These are phyloP conservation scores for Drosophila kuntzei DNA, from an alignment of 2,888 invertebrate species.

Conservation along the genomic window DNA sequence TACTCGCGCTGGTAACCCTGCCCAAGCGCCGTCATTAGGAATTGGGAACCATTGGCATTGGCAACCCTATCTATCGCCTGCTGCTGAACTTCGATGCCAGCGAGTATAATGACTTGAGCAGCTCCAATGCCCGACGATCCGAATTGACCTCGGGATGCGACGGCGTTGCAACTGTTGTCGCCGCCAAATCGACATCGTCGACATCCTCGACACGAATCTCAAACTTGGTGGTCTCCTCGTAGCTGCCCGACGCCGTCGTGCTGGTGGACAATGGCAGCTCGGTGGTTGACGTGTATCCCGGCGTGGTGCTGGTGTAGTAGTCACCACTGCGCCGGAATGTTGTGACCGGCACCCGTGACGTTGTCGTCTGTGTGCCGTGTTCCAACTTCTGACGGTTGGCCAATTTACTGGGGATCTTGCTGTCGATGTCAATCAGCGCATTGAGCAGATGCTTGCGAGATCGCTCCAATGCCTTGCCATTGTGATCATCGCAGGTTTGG, in stretches of 20 bases:
- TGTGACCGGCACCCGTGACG: slow-evolving; percentile 69
- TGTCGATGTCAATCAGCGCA: slow-evolving; percentile 89
- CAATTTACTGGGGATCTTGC: slow-evolving; percentile 75
- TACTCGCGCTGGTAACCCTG: slow-evolving; percentile 56
- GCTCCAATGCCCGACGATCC: slow-evolving; percentile 92
- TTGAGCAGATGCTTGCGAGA: slow-evolving; percentile 90
- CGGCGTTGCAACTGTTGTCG: slow-evolving; percentile 64
- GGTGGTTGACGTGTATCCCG: slow-evolving; percentile 73
- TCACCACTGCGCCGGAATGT: slow-evolving; percentile 81
- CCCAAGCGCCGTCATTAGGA: slow-evolving; percentile 54
- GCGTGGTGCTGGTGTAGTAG: slow-evolving; percentile 76
- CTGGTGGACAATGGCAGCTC: slow-evolving; percentile 63
- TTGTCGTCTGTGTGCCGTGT: slow-evolving; percentile 49
- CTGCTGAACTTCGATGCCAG: slow-evolving; percentile 93
- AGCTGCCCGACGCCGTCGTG: slow-evolving; percentile 62
- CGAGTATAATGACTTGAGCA: slow-evolving; percentile 93
- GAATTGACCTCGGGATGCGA: slow-evolving; percentile 85
- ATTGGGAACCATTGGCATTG: slow-evolving; percentile 64
- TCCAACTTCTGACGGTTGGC: slow-evolving; percentile 48
- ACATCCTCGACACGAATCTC: slow-evolving; percentile 84
- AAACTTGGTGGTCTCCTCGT: slow-evolving; percentile 84
- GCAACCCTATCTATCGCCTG: slow-evolving; percentile 85
- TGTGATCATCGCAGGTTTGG: slow-evolving; percentile 91
- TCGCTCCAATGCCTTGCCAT: slow-evolving; percentile 90
- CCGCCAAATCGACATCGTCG: slow-evolving; percentile 66